Evolutionary conservation across 2,113 vertebrate genomes (phyloP), one percentile per base, ranked within the genome.

Genomic region (Tringa solitaria): DNA sequence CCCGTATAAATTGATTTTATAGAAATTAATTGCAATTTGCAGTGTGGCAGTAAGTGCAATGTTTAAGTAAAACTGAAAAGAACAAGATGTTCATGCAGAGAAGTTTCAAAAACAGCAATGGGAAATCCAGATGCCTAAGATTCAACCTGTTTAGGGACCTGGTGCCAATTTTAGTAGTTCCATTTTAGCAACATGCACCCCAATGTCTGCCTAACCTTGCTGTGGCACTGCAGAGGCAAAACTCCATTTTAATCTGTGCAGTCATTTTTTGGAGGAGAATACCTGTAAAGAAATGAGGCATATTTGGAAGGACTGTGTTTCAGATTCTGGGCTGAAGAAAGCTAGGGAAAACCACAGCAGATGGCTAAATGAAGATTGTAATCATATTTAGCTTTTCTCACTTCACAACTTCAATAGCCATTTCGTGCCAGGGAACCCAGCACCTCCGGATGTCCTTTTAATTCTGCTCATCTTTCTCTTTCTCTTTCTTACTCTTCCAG

Each of bases 361-460:
- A 89, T 91, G 76, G 54, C 17, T 87, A 64, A 88, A 81, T 74
- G 64, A 87, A 73, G 79, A 79, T 28, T 72, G 27, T 51, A 51
- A 79, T 93, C 48, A 82, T 93, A 72, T 43, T 95, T 79, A 81
- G 39, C 27, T 90, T 89, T 95, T 95, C 73, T 88, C 35, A 73
- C 35, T 89, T 89, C 56, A 72, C 39, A 87, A 65, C 33, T 90
- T 94, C 86, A 96, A 57, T 79, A 69, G 57, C 10, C 35, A 17
- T 65, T 90, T 95, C 0, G 3, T 89, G 72, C 79, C 85, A 64
- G 51, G 30, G 59, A 90, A 63, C 24, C 19, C 35, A 80, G 46
- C 0, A 12, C 57, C 86, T 72, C 89, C 1, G 6, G 86, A 81
- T 64, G 53, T 43, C 69, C 79, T 94, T 86, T 92, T 82, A 89